Percentiles rank a stretch among this genome's conserved stretches.
Conservation (phyloP, 2,797 vertebrate genomes). For the Selene dorsalis region DNA sequence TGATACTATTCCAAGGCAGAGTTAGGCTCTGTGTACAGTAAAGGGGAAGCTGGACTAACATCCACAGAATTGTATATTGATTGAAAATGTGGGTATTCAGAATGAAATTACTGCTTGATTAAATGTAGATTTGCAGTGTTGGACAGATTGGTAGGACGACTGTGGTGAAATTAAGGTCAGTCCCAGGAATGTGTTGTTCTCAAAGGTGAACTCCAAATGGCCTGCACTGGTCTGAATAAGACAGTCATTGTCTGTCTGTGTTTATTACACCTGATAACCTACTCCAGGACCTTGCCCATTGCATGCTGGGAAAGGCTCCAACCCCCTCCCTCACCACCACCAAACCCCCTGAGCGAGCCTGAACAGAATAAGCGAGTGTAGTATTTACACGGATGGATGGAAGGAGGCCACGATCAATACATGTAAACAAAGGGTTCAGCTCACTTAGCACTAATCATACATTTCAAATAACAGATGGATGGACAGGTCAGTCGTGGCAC, state of each 20-base stretch:
- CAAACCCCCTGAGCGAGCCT: background rate
- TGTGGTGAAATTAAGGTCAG: background rate
- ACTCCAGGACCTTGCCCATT: background rate
- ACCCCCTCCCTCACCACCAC: too few species aligned
- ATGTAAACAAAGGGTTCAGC: background rate
- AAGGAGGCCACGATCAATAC: background rate
- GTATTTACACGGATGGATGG: background rate
- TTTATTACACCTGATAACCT: background rate
- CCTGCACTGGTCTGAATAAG: background rate
- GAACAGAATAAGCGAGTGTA: background rate
- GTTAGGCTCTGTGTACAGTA: constrained; percentile 23
- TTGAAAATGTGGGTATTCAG: constrained; percentile 15
- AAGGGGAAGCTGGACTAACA: constrained; percentile 16
- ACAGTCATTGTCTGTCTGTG: background rate
- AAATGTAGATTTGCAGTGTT: background rate
- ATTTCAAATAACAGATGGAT: background rate
- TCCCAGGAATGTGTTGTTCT: background rate
- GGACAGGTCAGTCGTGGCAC: background rate
- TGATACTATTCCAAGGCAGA: constrained; percentile 26
- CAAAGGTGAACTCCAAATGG: background rate
- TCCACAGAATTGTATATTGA: constrained; percentile 17
- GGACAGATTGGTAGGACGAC: background rate
- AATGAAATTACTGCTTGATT: constrained; percentile 35
- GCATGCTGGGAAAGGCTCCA: constrained; percentile 7
- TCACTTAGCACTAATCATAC: background rate